Base-by-base conservation (phyloP, 2,888 invertebrate species). In the Ormyrus thymus region DNA sequence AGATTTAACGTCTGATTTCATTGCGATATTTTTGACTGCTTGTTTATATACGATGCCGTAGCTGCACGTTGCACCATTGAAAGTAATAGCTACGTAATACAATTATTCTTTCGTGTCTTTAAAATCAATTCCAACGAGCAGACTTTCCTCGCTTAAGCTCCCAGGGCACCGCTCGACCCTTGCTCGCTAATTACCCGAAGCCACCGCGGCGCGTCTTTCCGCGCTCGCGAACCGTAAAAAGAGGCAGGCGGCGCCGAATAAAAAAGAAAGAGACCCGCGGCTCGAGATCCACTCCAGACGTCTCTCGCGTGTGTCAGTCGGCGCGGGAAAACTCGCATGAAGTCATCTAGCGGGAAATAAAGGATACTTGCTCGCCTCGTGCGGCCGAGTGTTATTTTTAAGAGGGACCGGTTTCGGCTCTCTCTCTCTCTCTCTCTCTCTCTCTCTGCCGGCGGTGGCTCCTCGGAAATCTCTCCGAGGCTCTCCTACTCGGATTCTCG, bases 331-430 rank as follows among this genome's bases (percentile, higher is more conserved):
- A 85, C 84, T 88, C 87, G 88, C 83, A 88, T 87, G 85, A 85
- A 88, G 87, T 88, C 88, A 89, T 89, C 86, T 86, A 86, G 86
- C 84, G 77, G 84, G 86, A 87, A 71, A 71, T 71, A 61, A 71
- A 13, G 53, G 71, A 61, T 71, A 51, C 69, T 29, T 29, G 4
- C 29, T 29, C 29, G 29, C 29, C 6, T 48, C 48, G 59, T 50
- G 46, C 13, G 48, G n/a, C 11, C 29, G 29, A 59, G 29, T 51
- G 15, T 56, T 74, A 74, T 65, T 74, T 74, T 58, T 61, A 69
- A 76, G 69, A 15, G 29, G 45, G 51, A 11, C 9, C 48, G 46
- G n/a, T 45, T n/a, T 48, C 15, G 1, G 10, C 46, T 65, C 50
- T n/a, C n/a, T 3, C 29, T 29, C 29, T 29, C 29, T 29, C 4